Conservation (phyloP, 2,797 vertebrate genomes). For the Mastacembelus armatus region DNA sequence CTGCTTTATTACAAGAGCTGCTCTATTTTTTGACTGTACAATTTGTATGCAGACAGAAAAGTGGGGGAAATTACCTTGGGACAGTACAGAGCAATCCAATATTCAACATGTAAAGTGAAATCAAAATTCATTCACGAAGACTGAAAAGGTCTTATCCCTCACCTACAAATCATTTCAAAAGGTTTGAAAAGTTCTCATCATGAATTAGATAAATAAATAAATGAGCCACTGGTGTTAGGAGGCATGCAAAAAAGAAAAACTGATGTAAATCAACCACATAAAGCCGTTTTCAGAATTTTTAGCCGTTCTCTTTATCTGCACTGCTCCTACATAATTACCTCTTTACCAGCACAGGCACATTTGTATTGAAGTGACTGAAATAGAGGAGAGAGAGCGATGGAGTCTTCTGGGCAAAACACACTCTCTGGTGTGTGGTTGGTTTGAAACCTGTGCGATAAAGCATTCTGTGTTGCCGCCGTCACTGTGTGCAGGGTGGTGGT, state of each 20-base stretch:
- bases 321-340: slow-evolving; percentile 35
- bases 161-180: neutral
- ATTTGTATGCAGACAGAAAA: slow-evolving; percentile 1
- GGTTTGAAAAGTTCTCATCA: neutral
- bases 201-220: slow-evolving; percentile 1
- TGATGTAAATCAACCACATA: slow-evolving; percentile 13
- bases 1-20: too few species aligned
- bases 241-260: slow-evolving; percentile 19
- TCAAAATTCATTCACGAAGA: neutral
- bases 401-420: slow-evolving; percentile 26
- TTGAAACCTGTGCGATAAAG: slow-evolving; percentile 39
- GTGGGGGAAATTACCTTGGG: neutral
- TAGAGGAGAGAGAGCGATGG: neutral
- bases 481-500: slow-evolving; percentile 8
- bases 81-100: neutral
- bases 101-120: neutral
- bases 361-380: slow-evolving; percentile 23
- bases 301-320: slow-evolving; percentile 18
- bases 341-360: slow-evolving; percentile 21
- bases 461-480: slow-evolving; percentile 26
- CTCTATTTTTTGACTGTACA: neutral
- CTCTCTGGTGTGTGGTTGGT: slow-evolving; percentile 49
- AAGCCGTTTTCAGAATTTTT: neutral
- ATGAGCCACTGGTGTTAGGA: slow-evolving; percentile 6
- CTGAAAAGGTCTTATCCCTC: neutral